Conservation (phyloP, 2,888 invertebrate genomes). For the Drosophila colorata region DNA sequence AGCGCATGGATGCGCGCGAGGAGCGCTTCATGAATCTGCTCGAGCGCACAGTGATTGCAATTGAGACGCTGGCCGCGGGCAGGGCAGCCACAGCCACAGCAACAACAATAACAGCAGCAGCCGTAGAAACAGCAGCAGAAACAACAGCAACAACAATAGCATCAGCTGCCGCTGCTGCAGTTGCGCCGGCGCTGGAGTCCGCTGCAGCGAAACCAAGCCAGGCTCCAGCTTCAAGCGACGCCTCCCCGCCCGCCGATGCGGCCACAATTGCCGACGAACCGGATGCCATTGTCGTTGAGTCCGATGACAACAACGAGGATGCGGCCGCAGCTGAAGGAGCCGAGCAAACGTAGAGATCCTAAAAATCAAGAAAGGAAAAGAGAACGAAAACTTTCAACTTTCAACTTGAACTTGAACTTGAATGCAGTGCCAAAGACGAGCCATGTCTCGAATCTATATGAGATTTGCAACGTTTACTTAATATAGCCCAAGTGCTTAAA, state of each 20-base stretch:
- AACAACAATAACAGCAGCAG: neutral
- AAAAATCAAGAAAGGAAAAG: neutral
- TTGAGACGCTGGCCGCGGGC: slow-evolving; percentile 81
- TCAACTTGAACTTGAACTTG: slow-evolving; percentile 1
- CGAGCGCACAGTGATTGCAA: slow-evolving; percentile 84
- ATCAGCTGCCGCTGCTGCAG: neutral
- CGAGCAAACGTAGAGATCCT: slow-evolving; percentile 27
- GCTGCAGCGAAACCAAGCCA: neutral
- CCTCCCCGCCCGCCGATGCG: slow-evolving; percentile 5
- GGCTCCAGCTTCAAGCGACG: neutral
- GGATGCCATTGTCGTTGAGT: slow-evolving; percentile 39
- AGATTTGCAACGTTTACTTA: slow-evolving; percentile 78
- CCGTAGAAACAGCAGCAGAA: slow-evolving; percentile 1
- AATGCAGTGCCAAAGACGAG: slow-evolving; percentile 77
- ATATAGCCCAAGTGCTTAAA: slow-evolving; percentile 63
- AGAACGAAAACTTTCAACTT: neutral
- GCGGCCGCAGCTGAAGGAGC: neutral
- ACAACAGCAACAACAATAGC: neutral
- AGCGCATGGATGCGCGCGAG: slow-evolving; percentile 85
- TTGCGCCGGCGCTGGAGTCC: neutral
- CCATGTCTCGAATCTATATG: slow-evolving; percentile 70
- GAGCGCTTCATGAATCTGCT: slow-evolving; percentile 83
- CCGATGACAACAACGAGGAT: slow-evolving; percentile 36
- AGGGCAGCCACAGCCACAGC: slow-evolving; percentile 1
- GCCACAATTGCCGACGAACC: slow-evolving; percentile 15